Conservation (phyloP, 2,113 vertebrate genomes). For the Pithys albifrons region DNA sequence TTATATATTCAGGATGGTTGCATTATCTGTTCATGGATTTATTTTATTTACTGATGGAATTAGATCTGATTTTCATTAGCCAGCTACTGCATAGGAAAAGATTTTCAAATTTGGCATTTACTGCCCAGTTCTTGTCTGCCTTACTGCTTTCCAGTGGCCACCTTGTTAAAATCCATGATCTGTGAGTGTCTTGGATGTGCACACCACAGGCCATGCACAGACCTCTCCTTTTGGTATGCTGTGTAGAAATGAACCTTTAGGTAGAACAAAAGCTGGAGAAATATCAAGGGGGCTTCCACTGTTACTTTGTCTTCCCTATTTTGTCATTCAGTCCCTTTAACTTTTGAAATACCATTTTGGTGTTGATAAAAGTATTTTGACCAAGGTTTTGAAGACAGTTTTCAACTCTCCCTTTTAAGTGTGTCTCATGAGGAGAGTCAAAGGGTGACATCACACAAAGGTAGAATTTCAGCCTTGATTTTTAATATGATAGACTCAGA, state of each 20-base stretch:
- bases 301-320: background rate
- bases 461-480: background rate
- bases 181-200: fast-evolving
- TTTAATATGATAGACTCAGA: background rate
- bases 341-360: background rate
- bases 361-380: background rate
- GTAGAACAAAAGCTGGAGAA: background rate
- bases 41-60: background rate
- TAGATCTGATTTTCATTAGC: background rate
- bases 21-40: background rate
- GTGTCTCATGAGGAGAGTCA: background rate
- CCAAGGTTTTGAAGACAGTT: background rate
- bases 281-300: background rate
- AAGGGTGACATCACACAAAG: background rate
- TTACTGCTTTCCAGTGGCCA: background rate
- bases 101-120: background rate
- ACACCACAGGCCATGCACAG: background rate
- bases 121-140: background rate
- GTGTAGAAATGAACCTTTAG: background rate
- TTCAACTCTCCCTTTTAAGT: background rate
- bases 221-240: background rate
- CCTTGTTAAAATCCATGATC: background rate
- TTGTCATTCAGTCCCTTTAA: background rate
- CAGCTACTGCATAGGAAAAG: background rate
- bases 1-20: background rate